Base-by-base conservation (phyloP, 1,140 invertebrate genomes). In the Amyelois transitella region DNA sequence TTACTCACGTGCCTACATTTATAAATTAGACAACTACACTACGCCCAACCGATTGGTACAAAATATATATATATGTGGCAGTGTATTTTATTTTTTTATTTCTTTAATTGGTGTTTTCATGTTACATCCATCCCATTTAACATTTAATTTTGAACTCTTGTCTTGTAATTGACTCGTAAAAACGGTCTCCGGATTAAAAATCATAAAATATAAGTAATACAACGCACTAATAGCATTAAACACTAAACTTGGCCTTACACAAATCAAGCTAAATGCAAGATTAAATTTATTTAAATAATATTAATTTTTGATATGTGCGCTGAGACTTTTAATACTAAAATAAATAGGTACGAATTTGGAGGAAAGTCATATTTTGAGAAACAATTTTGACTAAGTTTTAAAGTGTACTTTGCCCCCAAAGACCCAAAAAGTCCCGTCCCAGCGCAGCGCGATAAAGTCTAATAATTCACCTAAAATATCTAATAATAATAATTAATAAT, bases 251-350 rank as follows among this genome's bases (percentile, higher is more conserved):
- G 43, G 44, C 58, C 62, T 65, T 63, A 69, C 32, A 55, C 50
- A 61, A 64, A 52, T 57, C 49, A 55, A 63, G 55, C 56, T 67
- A 67, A 67, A 67, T 67, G 61, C 65, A 64, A 43, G 50, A 54
- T 43, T 51, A 45, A 50, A 18, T 44, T 56, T 44, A 25, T 55
- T 18, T 53, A 48, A 48, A 48, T 48, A 22, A 48, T 48, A 14
- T 38, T 38, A 48, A 21, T 48, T 21, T 45, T 48, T 19, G 19
- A 48, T 48, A 21, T 19, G 18, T 21, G 45, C 18, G 21, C 45
- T 48, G 45, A 48, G 45, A 48, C 45, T 45, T 2, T 45, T 18
- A 38, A 14, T 38, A 48, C 20, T 53, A 53, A 24, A 43, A 19
- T 21, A 44, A 22, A 1, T 6, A 43, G 44, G 10, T 28, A 28